Evolutionary conservation across 1,140 invertebrate genomes (phyloP).

Genomic region (Dendrolimus kikuchii): DNA sequence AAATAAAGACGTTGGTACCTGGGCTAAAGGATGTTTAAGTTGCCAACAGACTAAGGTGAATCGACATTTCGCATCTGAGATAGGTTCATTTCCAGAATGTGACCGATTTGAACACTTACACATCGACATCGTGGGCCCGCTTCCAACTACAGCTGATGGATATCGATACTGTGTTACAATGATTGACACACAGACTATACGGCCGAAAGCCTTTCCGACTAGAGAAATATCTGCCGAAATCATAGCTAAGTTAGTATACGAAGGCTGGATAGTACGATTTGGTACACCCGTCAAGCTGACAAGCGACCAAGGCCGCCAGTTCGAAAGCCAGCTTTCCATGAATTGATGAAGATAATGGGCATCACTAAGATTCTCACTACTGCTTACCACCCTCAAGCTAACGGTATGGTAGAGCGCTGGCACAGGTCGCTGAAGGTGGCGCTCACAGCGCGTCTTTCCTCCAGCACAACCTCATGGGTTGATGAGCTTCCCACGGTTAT

Average conservation of each 20-base stretch:
- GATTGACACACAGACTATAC: conserved; percentile 61
- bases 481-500: neutral
- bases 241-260: conserved; percentile 22
- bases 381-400: too few relatives aligned
- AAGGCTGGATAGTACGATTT: conserved; percentile 34
- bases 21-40: neutral
- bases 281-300: conserved; percentile 32
- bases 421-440: too few relatives aligned
- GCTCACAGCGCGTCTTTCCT: neutral
- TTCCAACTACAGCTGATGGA: neutral
- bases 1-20: conserved; percentile 2
- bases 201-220: conserved; percentile 57
- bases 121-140: neutral
- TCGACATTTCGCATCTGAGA: neutral
- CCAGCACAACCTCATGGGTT: neutral
- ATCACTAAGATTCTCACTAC: too few relatives aligned
- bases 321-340: conserved; percentile 26
- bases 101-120: conserved; percentile 5
- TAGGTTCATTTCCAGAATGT: neutral
- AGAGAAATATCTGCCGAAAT: conserved; percentile 42
- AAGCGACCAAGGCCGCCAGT: conserved; percentile 37
- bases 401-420: too few relatives aligned
- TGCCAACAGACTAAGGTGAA: neutral
- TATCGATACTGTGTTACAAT: conserved; percentile 15
- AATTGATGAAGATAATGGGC: too few relatives aligned